Evolutionary conservation across 2,797 vertebrate species (phyloP).

Genomic region (Botia almorhae): DNA sequence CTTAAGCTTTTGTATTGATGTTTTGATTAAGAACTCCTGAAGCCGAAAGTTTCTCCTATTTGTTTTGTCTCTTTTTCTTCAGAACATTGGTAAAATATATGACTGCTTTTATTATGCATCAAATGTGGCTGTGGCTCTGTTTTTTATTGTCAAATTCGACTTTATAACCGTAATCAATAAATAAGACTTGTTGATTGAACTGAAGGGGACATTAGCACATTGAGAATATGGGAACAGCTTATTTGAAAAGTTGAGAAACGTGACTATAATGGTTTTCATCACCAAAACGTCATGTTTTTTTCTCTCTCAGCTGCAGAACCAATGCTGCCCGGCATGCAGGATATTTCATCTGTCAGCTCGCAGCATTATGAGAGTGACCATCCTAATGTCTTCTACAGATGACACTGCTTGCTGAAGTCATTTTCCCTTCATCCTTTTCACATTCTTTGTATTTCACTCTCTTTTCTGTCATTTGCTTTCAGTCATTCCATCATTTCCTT

Average conservation of each 20-base stretch:
- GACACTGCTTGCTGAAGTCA: conserved; percentile 50
- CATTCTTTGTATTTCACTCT: conserved; percentile 45
- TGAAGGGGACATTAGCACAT: conserved; percentile 24
- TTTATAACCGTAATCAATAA: conserved; percentile 29
- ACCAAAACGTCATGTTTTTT: conserved; percentile 5
- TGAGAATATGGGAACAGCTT: conserved; percentile 23
- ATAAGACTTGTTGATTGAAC: conserved; percentile 35
- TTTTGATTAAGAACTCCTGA: conserved; percentile 19
- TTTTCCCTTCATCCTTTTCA: conserved; percentile 25
- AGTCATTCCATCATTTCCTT: conserved; percentile 29
- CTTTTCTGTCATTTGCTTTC: conserved; percentile 40
- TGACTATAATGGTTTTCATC: conserved; percentile 45
- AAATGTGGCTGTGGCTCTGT: background rate
- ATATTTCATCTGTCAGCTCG: conserved; percentile 66
- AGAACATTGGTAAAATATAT: conserved; percentile 25
- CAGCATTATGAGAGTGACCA: conserved; percentile 51
- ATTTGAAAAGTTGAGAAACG: conserved; percentile 47
- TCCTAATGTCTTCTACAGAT: conserved; percentile 74
- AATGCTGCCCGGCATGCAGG: conserved; percentile 60
- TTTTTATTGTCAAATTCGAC: conserved; percentile 19
- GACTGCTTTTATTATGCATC: conserved; percentile 8
- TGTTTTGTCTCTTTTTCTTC: background rate
- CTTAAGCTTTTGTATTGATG: conserved; percentile 30
- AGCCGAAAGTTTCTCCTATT: background rate
- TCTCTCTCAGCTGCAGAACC: conserved; percentile 55